These are phyloP conservation scores for Mus spretus DNA, from an alignment of 2,797 vertebrate species.

Conservation along the genomic window DNA sequence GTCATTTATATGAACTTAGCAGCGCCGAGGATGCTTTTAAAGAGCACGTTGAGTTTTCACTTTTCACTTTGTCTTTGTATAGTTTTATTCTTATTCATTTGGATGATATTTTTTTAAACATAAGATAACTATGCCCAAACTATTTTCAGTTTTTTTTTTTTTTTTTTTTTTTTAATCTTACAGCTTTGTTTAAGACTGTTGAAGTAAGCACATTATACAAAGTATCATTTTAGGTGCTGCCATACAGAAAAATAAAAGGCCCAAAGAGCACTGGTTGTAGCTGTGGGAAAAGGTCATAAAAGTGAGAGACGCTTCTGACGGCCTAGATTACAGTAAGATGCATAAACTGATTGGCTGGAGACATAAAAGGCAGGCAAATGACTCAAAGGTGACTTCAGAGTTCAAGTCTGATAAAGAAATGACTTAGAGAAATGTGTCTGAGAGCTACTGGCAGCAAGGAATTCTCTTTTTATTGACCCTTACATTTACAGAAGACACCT, in stretches of 20 bases:
- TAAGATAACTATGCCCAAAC: background rate
- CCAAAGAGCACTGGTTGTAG: background rate
- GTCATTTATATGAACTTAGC: background rate
- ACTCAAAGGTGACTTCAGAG: background rate
- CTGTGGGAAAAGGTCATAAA: background rate
- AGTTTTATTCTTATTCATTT: background rate
- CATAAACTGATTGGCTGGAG: background rate
- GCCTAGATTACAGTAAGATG: background rate
- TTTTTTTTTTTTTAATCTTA: conserved; percentile 33
- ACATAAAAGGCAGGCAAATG: background rate
- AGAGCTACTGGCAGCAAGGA: background rate
- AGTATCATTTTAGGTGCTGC: conserved; percentile 23
- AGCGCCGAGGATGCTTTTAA: background rate
- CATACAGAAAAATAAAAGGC: background rate
- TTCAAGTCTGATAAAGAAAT: conserved; percentile 3
- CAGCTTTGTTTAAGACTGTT: background rate
- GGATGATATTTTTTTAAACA: conserved; percentile 33
- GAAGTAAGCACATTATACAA: background rate
- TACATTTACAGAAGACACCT: background rate
- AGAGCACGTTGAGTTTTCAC: background rate
- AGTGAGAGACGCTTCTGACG: conserved; percentile 12
- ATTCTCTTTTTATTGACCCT: background rate
- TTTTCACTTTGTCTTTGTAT: background rate
- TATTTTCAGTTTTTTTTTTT: conserved; percentile 34
- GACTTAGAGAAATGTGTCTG: background rate